Evolutionary conservation across 1,140 invertebrate species (phyloP), one percentile per base, ranked within the genome.

Genomic region (Bombus superbus): DNA sequence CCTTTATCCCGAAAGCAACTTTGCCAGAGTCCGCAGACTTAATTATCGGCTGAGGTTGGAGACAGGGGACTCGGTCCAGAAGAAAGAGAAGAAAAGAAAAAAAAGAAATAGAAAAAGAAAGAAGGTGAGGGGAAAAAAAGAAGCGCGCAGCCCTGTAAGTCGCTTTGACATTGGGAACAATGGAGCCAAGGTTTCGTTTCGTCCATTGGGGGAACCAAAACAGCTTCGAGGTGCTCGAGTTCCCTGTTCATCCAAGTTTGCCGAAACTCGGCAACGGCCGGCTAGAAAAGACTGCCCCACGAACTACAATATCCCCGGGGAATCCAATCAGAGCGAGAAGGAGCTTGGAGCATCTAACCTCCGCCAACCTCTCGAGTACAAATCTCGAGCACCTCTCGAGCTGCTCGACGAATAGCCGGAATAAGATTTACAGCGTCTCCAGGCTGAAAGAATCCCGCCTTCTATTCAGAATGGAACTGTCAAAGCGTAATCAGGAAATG

Each of bases 301-400:
- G 62, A 80, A 71, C 68, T 83, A 72, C 47, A 53, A 53, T 77
- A 78, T 90, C 76, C 86, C 71, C 40, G 32, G 86, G 83, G 86
- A 88, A 90, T 90, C 86, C 83, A 90, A 90, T 90, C 88, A 86
- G 89, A 89, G 68, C 76, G 35, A 57, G 62, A 71, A 90, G 73
- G 57, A 81, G 81, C 59, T 83, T 9, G 8, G 22, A 74, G 73
- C 84, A 42, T 76, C 79, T 87, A 87, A 87, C 83, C 57, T 53
- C 81, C 42, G 78, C 35, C 86, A 57, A 80, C 83, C 83, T 90
- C 76, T 83, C 83, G 53, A 42, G 83, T 81, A 83, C 86, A 83
- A 90, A 90, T 88, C 89, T 90, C 76, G 80, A 76, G 72, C 71
- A 80, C n/a, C 75, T 85, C 81, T 83, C 80, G 44, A 44, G 66